These are phyloP conservation scores for Neodiprion pinetum DNA, from an alignment of 1,140 invertebrate genomes.

Conservation along the genomic window DNA sequence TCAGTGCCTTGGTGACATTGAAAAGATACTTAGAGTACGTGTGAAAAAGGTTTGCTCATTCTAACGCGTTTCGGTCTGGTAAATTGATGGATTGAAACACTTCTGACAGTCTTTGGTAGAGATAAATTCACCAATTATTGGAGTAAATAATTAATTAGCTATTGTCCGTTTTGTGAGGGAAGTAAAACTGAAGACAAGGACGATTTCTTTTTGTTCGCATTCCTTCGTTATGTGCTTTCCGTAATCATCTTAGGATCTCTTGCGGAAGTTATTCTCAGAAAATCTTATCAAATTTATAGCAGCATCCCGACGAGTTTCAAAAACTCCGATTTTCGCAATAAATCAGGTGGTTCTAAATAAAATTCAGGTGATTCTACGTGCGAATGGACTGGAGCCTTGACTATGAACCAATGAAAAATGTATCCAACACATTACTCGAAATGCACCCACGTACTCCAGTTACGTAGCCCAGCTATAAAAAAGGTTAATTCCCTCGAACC, in stretches of 20 bases:
- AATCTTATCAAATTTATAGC: constrained; percentile 25
- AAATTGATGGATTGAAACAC: not conserved
- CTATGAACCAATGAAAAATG: not conserved
- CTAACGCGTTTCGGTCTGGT: too few relatives aligned
- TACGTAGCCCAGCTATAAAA: constrained; percentile 11
- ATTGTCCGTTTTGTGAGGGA: constrained; percentile 14
- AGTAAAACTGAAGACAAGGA: constrained; percentile 27
- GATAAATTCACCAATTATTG: constrained; percentile 26
- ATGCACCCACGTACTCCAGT: not conserved
- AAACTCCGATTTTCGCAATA: constrained; percentile 33
- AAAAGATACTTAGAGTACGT: too few relatives aligned
- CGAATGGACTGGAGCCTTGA: not conserved
- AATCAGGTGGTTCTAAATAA: not conserved
- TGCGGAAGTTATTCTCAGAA: constrained; percentile 34
- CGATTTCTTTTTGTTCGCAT: constrained; percentile 16
- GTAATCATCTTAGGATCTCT: constrained; percentile 19
- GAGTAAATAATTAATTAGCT: constrained; percentile 27
- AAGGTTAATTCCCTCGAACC: not conserved
- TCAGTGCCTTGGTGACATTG: not conserved
- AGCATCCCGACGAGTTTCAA: constrained; percentile 26
- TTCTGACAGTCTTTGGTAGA: not conserved
- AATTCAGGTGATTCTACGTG: too few relatives aligned
- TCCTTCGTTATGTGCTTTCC: constrained; percentile 12
- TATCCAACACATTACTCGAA: not conserved
- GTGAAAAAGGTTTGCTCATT: too few relatives aligned